phyloP scores from a whole-genome alignment of 2,888 invertebrate genomes.

The Thymelicus lineola region DNA sequence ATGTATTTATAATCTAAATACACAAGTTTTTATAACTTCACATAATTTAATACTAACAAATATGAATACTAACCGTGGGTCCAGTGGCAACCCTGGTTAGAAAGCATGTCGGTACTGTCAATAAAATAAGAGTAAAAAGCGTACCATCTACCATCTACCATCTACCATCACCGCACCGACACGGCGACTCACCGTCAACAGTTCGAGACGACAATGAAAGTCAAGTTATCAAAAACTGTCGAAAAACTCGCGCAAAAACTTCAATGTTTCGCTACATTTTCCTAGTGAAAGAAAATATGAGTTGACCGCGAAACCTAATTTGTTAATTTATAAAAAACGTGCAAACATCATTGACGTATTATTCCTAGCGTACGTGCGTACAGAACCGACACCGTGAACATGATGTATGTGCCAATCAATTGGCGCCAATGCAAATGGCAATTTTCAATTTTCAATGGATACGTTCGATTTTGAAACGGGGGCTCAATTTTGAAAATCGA shows the following conservation, averaged over 20 bases:
- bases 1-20: too few species aligned
- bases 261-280: neutral
- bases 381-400: too few species aligned
- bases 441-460: too few species aligned
- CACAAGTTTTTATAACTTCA: neutral
- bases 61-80: neutral
- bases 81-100: constrained; percentile 13
- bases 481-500: too few species aligned
- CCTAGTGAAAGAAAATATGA: constrained; percentile 1
- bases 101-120: constrained; percentile 26
- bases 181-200: neutral
- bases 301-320: constrained; percentile 2
- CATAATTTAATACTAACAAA: neutral
- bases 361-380: too few species aligned
- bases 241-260: neutral
- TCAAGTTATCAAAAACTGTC: neutral
- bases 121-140: constrained; percentile 20
- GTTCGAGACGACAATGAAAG: neutral
- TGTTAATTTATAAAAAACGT: neutral
- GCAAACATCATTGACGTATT: too few species aligned
- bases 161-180: too few species aligned
- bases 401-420: too few species aligned
- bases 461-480: too few species aligned
- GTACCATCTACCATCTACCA: neutral
- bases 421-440: too few species aligned